Percentiles rank a stretch among this genome's conserved stretches.
Conservation (phyloP, 2,888 invertebrate genomes). For the Chydorus sphaericus region DNA sequence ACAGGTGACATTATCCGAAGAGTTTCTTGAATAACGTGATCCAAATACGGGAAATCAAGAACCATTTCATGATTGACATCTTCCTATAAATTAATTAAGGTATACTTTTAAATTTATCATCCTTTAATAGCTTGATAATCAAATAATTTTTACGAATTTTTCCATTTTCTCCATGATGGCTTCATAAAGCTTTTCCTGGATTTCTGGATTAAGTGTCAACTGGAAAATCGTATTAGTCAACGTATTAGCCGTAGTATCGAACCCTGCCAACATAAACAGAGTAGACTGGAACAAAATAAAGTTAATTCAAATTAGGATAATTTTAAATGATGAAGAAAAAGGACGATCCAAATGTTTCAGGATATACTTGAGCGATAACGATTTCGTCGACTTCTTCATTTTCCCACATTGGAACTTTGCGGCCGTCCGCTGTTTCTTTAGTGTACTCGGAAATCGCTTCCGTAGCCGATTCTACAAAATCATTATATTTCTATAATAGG, state of each 20-base stretch:
- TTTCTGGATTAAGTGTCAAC: slow-evolving; percentile 6
- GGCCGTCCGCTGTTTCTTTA: not conserved
- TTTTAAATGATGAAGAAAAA: not conserved
- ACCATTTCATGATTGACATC: slow-evolving; percentile 10
- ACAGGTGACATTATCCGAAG: slow-evolving; percentile 9
- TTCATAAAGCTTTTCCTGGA: slow-evolving; percentile 11
- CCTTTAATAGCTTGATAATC: too few species aligned
- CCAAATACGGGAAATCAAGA: slow-evolving; percentile 9
- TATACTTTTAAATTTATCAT: not conserved
- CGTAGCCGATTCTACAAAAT: slow-evolving; percentile 9
- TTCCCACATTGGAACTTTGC: not conserved
- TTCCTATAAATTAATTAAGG: not conserved
- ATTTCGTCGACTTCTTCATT: slow-evolving; percentile 12
- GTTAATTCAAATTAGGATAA: too few species aligned
- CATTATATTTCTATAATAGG: not conserved
- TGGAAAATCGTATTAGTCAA: slow-evolving; percentile 2
- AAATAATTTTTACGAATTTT: not conserved
- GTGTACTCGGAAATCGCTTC: not conserved
- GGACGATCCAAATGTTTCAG: too few species aligned
- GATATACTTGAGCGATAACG: slow-evolving; percentile 2
- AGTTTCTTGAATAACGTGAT: slow-evolving; percentile 15
- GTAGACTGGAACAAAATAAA: not conserved
- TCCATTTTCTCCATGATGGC: slow-evolving; percentile 8
- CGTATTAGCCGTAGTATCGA: slow-evolving; percentile 14
- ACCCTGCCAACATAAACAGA: slow-evolving; percentile 11